A percentile compares a stretch with the other conserved stretches of the same genome.
Conservation (phyloP, 1,140 invertebrate species). For the Drosophila prosaltans region DNA sequence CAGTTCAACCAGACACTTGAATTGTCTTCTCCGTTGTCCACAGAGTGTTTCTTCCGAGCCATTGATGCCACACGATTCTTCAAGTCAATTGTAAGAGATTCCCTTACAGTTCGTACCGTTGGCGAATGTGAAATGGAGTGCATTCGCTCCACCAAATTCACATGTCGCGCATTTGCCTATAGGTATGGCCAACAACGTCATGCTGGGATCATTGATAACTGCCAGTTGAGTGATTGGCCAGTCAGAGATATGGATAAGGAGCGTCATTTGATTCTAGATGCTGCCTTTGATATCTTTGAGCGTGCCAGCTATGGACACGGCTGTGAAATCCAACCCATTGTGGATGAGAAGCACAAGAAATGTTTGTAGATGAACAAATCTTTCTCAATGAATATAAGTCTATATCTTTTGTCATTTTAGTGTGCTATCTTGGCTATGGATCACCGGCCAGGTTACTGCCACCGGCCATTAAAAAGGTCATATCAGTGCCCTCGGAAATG, state of each 20-base stretch:
- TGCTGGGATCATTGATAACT: slow-evolving; percentile 87
- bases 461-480: slow-evolving; percentile 86
- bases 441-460: slow-evolving; percentile 88
- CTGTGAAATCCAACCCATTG: slow-evolving; percentile 87
- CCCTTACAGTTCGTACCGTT: slow-evolving; percentile 87
- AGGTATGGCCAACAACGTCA: slow-evolving; percentile 87
- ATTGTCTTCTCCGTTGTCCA: slow-evolving; percentile 16
- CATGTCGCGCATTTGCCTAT: slow-evolving; percentile 90
- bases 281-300: slow-evolving; percentile 89
- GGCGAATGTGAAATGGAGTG: slow-evolving; percentile 91
- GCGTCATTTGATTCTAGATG: slow-evolving; percentile 85
- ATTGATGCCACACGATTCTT: slow-evolving; percentile 88
- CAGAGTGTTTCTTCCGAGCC: slow-evolving; percentile 92
- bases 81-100: slow-evolving; percentile 86
- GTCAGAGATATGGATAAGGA: slow-evolving; percentile 86
- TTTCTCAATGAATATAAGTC: too few relatives aligned
- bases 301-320: slow-evolving; percentile 90
- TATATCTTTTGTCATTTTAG: slow-evolving; percentile 72
- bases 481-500: slow-evolving; percentile 86
- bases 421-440: slow-evolving; percentile 89
- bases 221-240: slow-evolving; percentile 89
- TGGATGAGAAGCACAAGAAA: slow-evolving; percentile 83
- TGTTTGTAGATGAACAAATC: slow-evolving; percentile 62
- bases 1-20: not conserved
- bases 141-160: slow-evolving; percentile 87